A percentile compares a stretch with the other conserved stretches of the same genome.
Evolutionary conservation across 1,140 invertebrate species (phyloP).

Genomic region (Pogonognathellus flavescens): DNA sequence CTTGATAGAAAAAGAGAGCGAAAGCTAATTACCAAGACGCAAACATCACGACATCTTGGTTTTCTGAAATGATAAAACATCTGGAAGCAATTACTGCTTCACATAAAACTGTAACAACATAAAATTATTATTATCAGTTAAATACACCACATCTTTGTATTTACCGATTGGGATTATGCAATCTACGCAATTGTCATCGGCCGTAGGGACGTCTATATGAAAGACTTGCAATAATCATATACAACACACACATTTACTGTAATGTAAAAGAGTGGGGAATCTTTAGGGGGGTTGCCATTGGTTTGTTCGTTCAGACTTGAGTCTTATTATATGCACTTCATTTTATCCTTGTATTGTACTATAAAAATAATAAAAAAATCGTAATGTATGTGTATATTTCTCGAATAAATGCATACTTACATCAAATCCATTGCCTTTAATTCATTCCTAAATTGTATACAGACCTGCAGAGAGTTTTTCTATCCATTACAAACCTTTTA

Average conservation of each 20-base stretch:
- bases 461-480: too few species aligned
- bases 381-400: constrained; percentile 43
- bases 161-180: too few species aligned
- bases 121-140: too few species aligned
- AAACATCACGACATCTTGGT: neutral
- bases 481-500: too few species aligned
- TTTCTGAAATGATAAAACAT: too few species aligned
- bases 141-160: too few species aligned
- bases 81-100: too few species aligned
- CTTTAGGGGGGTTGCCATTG: constrained; percentile 44
- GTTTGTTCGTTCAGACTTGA: constrained; percentile 49
- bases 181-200: too few species aligned
- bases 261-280: constrained; percentile 46
- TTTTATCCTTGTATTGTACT: constrained; percentile 49
- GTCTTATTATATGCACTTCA: constrained; percentile 48
- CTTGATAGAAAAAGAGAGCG: constrained; percentile 1
- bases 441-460: neutral
- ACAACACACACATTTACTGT: constrained; percentile 21
- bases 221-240: neutral
- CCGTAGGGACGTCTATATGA: neutral
- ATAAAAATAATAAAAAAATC: constrained; percentile 44
- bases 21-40: neutral
- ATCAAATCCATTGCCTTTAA: neutral
- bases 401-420: constrained; percentile 43
- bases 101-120: too few species aligned